Conservation (phyloP, 2,113 vertebrate genomes). For the Pollimyrus isidori region DNA sequence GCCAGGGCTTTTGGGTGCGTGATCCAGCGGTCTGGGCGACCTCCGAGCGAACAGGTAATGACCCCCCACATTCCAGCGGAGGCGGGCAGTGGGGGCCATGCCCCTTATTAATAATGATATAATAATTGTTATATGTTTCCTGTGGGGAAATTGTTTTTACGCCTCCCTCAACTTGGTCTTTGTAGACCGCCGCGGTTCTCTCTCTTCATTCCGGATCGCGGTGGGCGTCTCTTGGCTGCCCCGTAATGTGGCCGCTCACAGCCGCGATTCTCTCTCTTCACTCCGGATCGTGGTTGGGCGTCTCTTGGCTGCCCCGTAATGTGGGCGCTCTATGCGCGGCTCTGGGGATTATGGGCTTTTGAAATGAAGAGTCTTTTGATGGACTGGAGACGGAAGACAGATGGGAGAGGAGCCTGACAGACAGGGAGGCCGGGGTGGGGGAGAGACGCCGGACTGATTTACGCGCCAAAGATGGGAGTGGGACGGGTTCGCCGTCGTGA, state of each 20-base stretch:
- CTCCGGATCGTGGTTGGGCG: neutral
- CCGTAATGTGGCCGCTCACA: no score
- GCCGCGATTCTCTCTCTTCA: slow-evolving; percentile 5
- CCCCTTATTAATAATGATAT: slow-evolving; percentile 29
- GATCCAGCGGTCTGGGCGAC: slow-evolving; percentile 48
- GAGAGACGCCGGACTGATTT: slow-evolving; percentile 28
- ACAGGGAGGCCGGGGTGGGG: neutral
- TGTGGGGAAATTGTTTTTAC: no score
- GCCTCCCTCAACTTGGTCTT: no score
- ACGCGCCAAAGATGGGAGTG: slow-evolving; percentile 32
- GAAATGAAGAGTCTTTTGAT: slow-evolving; percentile 52
- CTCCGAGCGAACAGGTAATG: slow-evolving; percentile 49
- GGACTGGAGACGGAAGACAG: slow-evolving; percentile 35
- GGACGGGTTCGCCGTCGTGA: slow-evolving; percentile 31
- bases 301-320: neutral
- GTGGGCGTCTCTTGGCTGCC: no score
- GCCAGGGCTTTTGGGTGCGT: slow-evolving; percentile 38
- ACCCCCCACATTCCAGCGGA: slow-evolving; percentile 33
- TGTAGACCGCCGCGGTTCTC: no score
- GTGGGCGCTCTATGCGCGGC: slow-evolving; percentile 15
- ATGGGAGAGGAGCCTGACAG: slow-evolving; percentile 13
- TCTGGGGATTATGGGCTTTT: slow-evolving; percentile 45
- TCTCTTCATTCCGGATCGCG: no score
- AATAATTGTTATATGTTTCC: no score
- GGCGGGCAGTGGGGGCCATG: slow-evolving; percentile 18